Evolutionary conservation across 1,140 invertebrate genomes (phyloP).

Genomic region (Chionoecetes opilio): DNA sequence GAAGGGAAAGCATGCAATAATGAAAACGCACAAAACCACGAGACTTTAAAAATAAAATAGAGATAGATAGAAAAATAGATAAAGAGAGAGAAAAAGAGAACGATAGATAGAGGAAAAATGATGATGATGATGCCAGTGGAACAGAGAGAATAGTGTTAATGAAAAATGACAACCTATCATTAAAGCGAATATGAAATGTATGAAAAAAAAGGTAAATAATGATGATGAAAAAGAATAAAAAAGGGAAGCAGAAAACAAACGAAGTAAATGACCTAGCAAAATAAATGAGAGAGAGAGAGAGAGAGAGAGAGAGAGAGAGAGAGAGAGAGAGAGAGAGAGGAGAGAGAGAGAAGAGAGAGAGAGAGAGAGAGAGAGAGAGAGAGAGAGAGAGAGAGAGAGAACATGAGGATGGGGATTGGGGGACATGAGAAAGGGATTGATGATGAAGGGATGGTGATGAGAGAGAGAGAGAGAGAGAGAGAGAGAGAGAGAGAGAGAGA

Average conservation of each 20-base stretch:
- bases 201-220: neutral
- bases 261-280: neutral
- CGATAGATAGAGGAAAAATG: conserved; percentile 33
- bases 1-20: conserved; percentile 21
- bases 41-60: neutral
- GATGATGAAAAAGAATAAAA: neutral
- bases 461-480: neutral
- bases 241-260: neutral
- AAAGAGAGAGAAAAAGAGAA: conserved; percentile 12
- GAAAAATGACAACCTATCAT: neutral
- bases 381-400: neutral
- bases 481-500: conserved; percentile 33
- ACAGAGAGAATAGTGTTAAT: neutral
- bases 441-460: conserved; percentile 3
- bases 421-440: neutral
- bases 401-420: neutral
- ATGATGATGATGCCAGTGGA: neutral
- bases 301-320: conserved; percentile 57
- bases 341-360: conserved; percentile 19
- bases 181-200: neutral
- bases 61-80: conserved; percentile 34
- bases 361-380: conserved; percentile 46
- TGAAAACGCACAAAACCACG: conserved; percentile 16
- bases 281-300: conserved; percentile 38
- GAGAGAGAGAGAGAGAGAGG: conserved; percentile 21